These are phyloP conservation scores for Morpho helenor DNA, from an alignment of 2,888 invertebrate species.

Conservation along the genomic window DNA sequence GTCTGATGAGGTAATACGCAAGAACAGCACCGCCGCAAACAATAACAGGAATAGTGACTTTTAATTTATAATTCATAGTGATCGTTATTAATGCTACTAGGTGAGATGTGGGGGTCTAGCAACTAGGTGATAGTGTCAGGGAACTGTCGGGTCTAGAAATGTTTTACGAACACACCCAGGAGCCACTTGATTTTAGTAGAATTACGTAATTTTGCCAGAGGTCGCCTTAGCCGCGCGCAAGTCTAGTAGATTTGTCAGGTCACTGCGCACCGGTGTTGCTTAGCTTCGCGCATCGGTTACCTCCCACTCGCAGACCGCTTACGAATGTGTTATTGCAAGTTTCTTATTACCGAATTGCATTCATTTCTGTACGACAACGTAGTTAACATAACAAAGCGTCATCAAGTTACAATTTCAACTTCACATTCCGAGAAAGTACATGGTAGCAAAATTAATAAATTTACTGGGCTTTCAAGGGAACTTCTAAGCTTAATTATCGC, in stretches of 20 bases:
- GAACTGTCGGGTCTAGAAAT: slow-evolving; percentile 52
- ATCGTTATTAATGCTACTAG: slow-evolving; percentile 39
- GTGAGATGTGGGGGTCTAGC: slow-evolving; percentile 37
- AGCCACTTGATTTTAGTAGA: slow-evolving; percentile 58
- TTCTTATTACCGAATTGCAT: slow-evolving; percentile 70
- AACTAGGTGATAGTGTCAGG: slow-evolving; percentile 45
- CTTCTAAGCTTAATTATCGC: no score
- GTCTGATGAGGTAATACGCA: slow-evolving; percentile 76
- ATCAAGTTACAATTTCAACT: slow-evolving; percentile 54
- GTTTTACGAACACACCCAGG: slow-evolving; percentile 72
- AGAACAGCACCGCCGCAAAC: slow-evolving; percentile 76
- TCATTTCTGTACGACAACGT: slow-evolving; percentile 53
- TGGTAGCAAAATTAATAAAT: background rate
- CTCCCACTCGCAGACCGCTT: slow-evolving; percentile 64
- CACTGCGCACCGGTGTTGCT: slow-evolving; percentile 70
- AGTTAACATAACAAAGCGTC: slow-evolving; percentile 53
- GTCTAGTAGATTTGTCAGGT: slow-evolving; percentile 73
- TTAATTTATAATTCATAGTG: slow-evolving; percentile 72
- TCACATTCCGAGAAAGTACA: slow-evolving; percentile 17
- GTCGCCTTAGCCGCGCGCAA: slow-evolving; percentile 77
- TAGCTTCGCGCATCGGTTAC: slow-evolving; percentile 60
- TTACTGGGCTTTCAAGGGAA: no score
- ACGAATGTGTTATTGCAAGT: slow-evolving; percentile 65
- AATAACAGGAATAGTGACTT: slow-evolving; percentile 71
- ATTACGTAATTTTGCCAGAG: slow-evolving; percentile 76